Evolutionary conservation across 2,113 vertebrate species (phyloP).

Genomic region (Felis catus): F.catus_Fca126_mat1.0 CM031412.1:213091001-213091500

Average conservation of each 20-base stretch:
- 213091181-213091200: background rate
- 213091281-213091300: background rate
- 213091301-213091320: background rate
- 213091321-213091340: background rate
- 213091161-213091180: background rate
- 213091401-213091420: background rate
- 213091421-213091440: background rate
- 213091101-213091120: background rate
- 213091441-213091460: background rate
- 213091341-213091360: rapidly evolving
- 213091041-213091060: background rate
- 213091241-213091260: background rate
- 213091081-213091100: background rate
- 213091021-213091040: background rate
- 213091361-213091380: background rate
- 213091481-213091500: background rate
- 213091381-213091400: background rate
- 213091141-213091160: background rate
- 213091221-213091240: background rate
- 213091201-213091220: background rate
- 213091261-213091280: background rate
- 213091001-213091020: background rate
- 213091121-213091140: background rate
- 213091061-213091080: background rate
- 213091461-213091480: background rate